These are phyloP conservation scores for Rhopalosiphum padi DNA, from an alignment of 1,140 invertebrate genomes.

Conservation along the genomic window DNA sequence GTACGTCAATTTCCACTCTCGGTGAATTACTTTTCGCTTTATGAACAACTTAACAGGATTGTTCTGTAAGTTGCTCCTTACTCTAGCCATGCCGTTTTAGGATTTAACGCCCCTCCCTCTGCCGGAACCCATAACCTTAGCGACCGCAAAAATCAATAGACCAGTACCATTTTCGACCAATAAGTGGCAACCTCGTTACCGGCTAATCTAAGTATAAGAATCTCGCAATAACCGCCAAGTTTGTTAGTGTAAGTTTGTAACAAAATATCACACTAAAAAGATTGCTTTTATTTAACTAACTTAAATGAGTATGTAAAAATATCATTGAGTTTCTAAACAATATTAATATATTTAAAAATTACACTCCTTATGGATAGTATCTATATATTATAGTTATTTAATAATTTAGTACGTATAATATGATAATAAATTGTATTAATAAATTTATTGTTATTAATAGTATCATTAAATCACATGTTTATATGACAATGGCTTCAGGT, in stretches of 20 bases:
- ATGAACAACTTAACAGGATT: conserved; percentile 56
- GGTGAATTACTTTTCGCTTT: conserved; percentile 57
- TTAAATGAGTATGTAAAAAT: background rate
- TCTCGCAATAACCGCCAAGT: background rate
- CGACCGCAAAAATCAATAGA: conserved; percentile 56
- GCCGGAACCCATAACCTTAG: conserved; percentile 50
- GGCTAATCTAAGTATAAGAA: conserved; percentile 27
- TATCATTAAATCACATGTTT: too few relatives aligned
- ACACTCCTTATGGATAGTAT: too few relatives aligned
- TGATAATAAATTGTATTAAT: background rate
- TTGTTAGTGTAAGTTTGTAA: background rate
- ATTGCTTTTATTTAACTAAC: background rate
- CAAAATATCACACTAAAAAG: background rate
- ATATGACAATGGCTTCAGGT: too few relatives aligned
- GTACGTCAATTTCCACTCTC: conserved; percentile 53
- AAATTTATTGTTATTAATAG: too few relatives aligned
- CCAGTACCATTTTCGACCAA: conserved; percentile 40
- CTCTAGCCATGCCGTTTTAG: conserved; percentile 37
- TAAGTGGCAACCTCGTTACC: conserved; percentile 38
- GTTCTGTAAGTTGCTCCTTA: conserved; percentile 52
- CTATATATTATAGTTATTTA: too few relatives aligned
- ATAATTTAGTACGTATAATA: background rate
- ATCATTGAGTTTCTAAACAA: background rate
- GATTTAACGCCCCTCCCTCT: conserved; percentile 38
- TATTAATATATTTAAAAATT: too few relatives aligned